phyloP scores from a whole-genome alignment of 2,113 vertebrate species.

The Pelecanus crispus region DNA sequence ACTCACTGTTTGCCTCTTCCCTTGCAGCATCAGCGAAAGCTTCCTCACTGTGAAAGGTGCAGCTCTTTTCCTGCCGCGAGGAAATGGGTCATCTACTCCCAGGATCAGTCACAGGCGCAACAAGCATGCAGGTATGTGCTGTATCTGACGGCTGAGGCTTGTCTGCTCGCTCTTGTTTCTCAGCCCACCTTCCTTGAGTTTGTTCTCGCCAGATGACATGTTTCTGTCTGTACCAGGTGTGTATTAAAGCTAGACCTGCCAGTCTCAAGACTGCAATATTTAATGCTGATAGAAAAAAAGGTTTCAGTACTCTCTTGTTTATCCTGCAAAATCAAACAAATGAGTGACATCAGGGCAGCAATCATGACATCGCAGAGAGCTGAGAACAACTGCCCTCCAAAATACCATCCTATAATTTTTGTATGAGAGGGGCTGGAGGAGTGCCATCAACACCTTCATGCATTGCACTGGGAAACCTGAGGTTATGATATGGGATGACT shows the following conservation, averaged over 20 bases:
- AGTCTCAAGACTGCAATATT: not conserved
- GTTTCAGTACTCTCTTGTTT: not conserved
- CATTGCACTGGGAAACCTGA: not conserved
- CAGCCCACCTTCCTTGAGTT: not conserved
- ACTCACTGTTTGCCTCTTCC: not conserved
- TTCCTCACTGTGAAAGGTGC: constrained; percentile 98
- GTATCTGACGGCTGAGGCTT: not conserved
- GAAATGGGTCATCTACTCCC: constrained; percentile 86
- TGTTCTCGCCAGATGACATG: not conserved
- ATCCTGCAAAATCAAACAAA: not conserved
- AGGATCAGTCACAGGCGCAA: constrained; percentile 86
- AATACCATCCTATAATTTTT: not conserved
- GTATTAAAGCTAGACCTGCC: not conserved
- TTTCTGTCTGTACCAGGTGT: not conserved
- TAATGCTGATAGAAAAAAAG: not conserved
- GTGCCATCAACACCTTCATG: not conserved
- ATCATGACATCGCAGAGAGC: rapidly evolving
- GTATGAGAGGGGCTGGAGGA: not conserved
- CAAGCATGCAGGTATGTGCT: constrained; percentile 89
- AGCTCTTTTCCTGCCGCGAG: constrained; percentile 91
- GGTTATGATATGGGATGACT: not conserved
- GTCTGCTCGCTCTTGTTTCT: not conserved
- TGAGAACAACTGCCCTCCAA: not conserved
- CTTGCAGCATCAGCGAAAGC: constrained; percentile 91
- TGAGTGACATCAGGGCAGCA: not conserved